Evolutionary conservation across 2,888 invertebrate genomes (phyloP), one percentile per base, ranked within the genome.

Genomic region (Dicroscelio sp.): DNA sequence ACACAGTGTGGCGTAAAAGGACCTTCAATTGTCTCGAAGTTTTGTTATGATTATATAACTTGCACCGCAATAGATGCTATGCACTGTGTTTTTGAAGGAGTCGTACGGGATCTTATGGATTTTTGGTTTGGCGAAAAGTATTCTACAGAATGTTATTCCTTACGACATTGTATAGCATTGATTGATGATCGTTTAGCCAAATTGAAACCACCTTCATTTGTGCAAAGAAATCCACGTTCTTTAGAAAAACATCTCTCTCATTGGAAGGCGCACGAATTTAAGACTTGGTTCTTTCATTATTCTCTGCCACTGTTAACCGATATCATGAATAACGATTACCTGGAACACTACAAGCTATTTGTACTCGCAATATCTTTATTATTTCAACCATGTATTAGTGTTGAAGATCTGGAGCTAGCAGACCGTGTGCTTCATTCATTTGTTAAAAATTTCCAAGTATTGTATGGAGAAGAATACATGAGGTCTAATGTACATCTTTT

Each of bases 61-160:
- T 52, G 75, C 25, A 90, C 79, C 25, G 85, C 75, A 30, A 52
- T 91, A 12, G 91, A 92, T 43, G n/a, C 48, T 2, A 90, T 92
- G 92, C 92, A 92, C 30, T 90, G 90, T 55, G 14, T 88, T 67
- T 87, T 85, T 71, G 43, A 55, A 60, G 90, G 92, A 8, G 67
- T 90, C 8, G 38, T 78, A 12, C 30, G 71, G 14, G n/a, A 10
- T 23, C 27, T 87, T 27, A 35, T 90, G 55, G 23, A 55, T 12
- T 60, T 78, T 23, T 88, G 86, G 88, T 91, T 89, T 35, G 79
- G 78, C 48, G 12, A 8, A 25, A 63, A 63, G 25, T 23, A 58
- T 2, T 48, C 20, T 48, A 17, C 48, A 48, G 20, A 6, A 48
- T 20, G 17, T 17, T 48, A 17, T 48, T 48, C 48, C 14, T 6